Conservation (phyloP, 2,797 vertebrate genomes). For the Microtus californicus region DNA sequence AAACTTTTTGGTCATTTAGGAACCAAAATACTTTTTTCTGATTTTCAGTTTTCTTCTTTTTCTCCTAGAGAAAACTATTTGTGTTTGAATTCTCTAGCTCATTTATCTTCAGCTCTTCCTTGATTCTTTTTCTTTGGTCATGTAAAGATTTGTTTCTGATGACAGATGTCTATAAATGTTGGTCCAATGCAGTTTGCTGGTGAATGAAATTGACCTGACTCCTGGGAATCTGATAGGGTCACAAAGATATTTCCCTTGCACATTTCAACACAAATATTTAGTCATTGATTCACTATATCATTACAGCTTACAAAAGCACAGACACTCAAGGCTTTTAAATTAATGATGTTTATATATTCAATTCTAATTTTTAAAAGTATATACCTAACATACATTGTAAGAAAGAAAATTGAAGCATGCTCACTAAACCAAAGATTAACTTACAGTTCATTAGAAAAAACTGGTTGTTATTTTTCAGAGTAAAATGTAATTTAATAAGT, state of each 20-base stretch:
- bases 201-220: neutral
- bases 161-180: neutral
- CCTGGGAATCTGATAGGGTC: neutral
- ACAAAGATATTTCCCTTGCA: neutral
- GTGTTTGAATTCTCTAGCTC: neutral
- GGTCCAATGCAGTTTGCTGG: fast-evolving
- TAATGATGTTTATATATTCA: constrained; percentile 48
- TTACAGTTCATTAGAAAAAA: constrained; percentile 45
- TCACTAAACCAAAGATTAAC: neutral
- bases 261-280: neutral
- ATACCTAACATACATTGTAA: neutral
- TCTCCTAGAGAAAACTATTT: neutral
- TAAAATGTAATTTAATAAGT: constrained; percentile 66
- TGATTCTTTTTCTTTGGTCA: neutral
- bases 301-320: neutral
- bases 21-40: neutral
- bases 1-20: constrained; percentile 8
- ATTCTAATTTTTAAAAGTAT: constrained; percentile 63
- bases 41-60: neutral
- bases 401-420: constrained; percentile 63
- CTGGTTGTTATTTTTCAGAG: constrained; percentile 64
- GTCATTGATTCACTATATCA: neutral
- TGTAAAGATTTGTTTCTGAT: neutral
- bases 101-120: neutral
- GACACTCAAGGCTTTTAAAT: constrained; percentile 16